Evolutionary conservation across 2,797 vertebrate genomes (phyloP).

Genomic region (Tarsius wallacei): DNA sequence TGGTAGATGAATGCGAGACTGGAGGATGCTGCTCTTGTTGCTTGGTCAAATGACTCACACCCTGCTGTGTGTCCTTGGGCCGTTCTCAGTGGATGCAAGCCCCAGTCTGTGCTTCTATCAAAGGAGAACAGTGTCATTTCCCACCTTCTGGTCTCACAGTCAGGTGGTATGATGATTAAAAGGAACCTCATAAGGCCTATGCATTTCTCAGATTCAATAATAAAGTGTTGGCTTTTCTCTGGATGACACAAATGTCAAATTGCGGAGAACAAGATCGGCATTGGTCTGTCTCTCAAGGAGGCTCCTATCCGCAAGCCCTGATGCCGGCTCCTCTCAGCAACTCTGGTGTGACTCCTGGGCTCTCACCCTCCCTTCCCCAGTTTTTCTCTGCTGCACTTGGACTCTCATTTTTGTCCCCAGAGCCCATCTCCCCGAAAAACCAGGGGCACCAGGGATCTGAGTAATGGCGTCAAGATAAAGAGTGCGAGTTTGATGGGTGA

Average conservation of each 20-base stretch:
- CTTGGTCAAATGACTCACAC: constrained; percentile 44
- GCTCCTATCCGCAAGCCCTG: neutral
- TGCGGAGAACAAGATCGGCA: neutral
- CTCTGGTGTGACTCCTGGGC: neutral
- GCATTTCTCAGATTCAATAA: constrained; percentile 70
- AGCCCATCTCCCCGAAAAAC: neutral
- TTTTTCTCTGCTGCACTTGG: neutral
- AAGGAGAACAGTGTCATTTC: constrained; percentile 62
- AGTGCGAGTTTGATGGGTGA: neutral
- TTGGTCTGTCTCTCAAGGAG: neutral
- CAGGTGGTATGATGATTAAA: constrained; percentile 73
- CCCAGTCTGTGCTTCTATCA: constrained; percentile 19
- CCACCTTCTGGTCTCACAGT: constrained; percentile 58
- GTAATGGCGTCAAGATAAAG: neutral
- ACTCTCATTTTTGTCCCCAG: neutral
- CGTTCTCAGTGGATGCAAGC: constrained; percentile 23
- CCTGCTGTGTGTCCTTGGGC: constrained; percentile 41
- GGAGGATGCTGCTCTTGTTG: neutral
- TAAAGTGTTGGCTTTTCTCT: constrained; percentile 49
- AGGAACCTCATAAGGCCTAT: constrained; percentile 46
- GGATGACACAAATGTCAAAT: constrained; percentile 40
- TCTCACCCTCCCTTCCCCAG: neutral
- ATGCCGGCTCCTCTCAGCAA: neutral
- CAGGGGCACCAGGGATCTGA: neutral
- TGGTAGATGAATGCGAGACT: neutral